Base-by-base conservation (phyloP, 2,888 invertebrate species). In the Eupithecia exiguata region DNA sequence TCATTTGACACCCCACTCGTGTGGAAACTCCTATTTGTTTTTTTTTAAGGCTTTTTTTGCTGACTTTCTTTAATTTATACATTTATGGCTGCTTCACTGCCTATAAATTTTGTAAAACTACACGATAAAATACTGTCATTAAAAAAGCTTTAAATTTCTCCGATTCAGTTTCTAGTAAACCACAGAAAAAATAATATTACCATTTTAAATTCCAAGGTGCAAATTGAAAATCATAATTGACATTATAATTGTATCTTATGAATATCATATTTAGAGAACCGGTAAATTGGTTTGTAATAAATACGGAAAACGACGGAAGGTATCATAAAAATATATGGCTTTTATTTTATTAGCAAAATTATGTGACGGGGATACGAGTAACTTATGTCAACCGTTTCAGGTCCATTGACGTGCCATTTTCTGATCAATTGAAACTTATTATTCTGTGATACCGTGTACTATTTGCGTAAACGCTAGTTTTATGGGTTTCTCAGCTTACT, bases 241-340 rank as follows among this genome's bases (percentile, higher is more conserved):
- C 25, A 25, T 58, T 25, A 62, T 62, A 25, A 35, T 62, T 25
- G 7, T 46, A 46, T n/a, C n/a, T 46, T 46, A 46, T n/a, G 46
- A 18, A 35, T 16, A 62, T 30, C 25, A 30, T 62, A 18, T 62
- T 62, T 16, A 62, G 30, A 14, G 62, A 62, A 62, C 62, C 62
- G 62, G 18, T 16, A 36, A 62, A 62, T 62, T 62, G 62, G 62
- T 18, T 62, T 35, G 35, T 35, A 16, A 62, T 62, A 62, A 62
- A 36, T 62, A 62, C 16, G 30, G 35, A 30, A 30, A 30, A 30
- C 30, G 30, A 35, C 18, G 62, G 36, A 62, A 62, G 35, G 18
- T n/a, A 36, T 18, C 7, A 18, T 62, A 30, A 62, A 62, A 16
- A n/a, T n/a, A 18, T 35, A 35, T 25, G 35, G 62, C 35, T 18